Conservation (phyloP, 2,888 invertebrate genomes). For the Ormyrus thymus region DNA sequence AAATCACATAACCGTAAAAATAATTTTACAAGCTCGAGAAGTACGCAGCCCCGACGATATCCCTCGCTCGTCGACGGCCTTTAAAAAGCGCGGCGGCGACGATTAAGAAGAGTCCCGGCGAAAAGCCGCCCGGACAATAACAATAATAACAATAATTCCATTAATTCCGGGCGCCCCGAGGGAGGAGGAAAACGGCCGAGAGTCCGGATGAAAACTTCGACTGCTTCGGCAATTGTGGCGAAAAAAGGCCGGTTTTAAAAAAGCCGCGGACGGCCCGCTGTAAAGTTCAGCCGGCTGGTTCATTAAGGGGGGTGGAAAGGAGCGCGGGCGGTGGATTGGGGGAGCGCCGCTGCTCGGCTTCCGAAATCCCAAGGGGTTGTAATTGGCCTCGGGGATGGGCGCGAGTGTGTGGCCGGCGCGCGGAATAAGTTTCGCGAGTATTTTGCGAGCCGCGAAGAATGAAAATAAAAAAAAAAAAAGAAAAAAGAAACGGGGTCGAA, state of each 20-base stretch:
- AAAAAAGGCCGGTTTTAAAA: conserved; percentile 52
- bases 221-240: conserved; percentile 64
- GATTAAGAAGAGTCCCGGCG: conserved; percentile 54
- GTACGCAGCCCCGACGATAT: conserved; percentile 5
- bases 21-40: conserved; percentile 49
- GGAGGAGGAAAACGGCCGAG: conserved; percentile 32
- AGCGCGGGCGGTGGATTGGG: conserved; percentile 48
- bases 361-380: conserved; percentile 65
- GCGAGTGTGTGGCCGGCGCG: background rate
- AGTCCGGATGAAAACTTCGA: conserved; percentile 61
- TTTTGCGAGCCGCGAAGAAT: background rate
- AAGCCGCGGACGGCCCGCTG: conserved; percentile 57
- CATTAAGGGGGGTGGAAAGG: conserved; percentile 64
- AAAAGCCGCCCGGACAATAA: conserved; percentile 56
- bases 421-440: conserved; percentile 1
- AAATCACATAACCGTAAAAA: conserved; percentile 54
- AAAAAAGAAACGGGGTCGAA: too few relatives aligned
- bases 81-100: background rate
- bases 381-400: conserved; percentile 65
- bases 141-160: conserved; percentile 63
- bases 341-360: conserved; percentile 50
- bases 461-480: background rate
- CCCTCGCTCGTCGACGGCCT: conserved; percentile 7
- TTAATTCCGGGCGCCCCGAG: conserved; percentile 56
- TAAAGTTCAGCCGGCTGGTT: conserved; percentile 67